phyloP scores from a whole-genome alignment of 1,140 invertebrate genomes.

The Eumeta japonica region DNA sequence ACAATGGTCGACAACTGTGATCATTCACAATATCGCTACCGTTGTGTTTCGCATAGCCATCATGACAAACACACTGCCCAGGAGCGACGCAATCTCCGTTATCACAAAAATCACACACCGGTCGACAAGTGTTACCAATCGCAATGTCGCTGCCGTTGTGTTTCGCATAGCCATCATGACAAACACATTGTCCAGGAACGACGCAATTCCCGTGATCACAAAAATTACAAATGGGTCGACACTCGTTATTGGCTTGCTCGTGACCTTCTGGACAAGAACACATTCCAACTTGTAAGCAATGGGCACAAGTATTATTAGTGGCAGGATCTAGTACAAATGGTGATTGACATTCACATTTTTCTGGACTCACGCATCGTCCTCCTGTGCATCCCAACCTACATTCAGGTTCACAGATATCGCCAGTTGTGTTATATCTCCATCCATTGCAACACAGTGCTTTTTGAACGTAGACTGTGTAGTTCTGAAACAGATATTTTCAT shows the following conservation, averaged over 20 bases:
- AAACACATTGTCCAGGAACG: constrained; percentile 56
- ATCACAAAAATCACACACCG: constrained; percentile 56
- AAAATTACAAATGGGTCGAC: constrained; percentile 30
- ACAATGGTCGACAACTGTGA: constrained; percentile 27
- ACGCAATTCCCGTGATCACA: constrained; percentile 56
- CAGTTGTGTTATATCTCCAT: constrained; percentile 21
- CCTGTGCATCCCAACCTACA: constrained; percentile 22
- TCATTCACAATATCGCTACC: too few species aligned
- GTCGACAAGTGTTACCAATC: constrained; percentile 15
- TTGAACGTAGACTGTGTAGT: constrained; percentile 18
- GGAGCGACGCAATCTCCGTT: constrained; percentile 2
- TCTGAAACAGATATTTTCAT: constrained; percentile 17
- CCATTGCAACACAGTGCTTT: constrained; percentile 31
- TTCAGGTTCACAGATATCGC: constrained; percentile 44
- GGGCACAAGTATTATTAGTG: too few species aligned
- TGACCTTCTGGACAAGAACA: too few species aligned
- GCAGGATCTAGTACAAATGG: constrained; percentile 28
- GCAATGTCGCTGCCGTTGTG: too few species aligned
- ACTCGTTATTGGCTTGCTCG: too few species aligned
- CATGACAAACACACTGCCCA: constrained; percentile 1
- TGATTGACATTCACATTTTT: constrained; percentile 46
- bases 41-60: not conserved
- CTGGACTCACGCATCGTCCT: constrained; percentile 42
- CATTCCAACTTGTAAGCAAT: constrained; percentile 26
- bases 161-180: constrained; percentile 57